A percentile compares a stretch with the other conserved stretches of the same genome.
Conservation (phyloP, 2,888 invertebrate species). For the Opisthograptis luteolata region DNA sequence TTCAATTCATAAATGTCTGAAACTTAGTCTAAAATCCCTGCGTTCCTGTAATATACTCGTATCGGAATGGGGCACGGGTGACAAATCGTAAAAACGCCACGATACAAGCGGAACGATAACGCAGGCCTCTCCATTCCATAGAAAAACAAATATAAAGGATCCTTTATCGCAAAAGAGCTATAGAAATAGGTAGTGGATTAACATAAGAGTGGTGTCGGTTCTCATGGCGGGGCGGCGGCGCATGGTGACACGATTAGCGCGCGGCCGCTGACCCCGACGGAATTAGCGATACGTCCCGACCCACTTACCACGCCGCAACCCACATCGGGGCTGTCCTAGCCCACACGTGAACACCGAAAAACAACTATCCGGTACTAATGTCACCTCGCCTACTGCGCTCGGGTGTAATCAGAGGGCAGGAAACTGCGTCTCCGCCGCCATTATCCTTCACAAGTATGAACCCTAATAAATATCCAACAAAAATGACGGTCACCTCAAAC, state of each 20-base stretch:
- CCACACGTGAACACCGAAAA: not conserved
- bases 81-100: not conserved
- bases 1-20: no score
- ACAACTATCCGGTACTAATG: not conserved
- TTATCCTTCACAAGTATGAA: no score
- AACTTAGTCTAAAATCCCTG: no score
- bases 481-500: no score
- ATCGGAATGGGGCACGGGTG: no score
- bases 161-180: not conserved
- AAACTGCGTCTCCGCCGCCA: no score
- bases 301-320: slow-evolving; percentile 42
- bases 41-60: no score
- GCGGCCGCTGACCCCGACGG: slow-evolving; percentile 69
- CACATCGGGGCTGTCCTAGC: slow-evolving; percentile 11
- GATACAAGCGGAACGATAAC: no score
- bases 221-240: slow-evolving; percentile 21
- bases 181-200: not conserved
- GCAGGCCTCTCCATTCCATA: not conserved
- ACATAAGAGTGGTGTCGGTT: not conserved
- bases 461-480: no score
- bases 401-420: no score
- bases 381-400: no score
- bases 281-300: slow-evolving; percentile 63
- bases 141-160: not conserved
- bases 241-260: slow-evolving; percentile 59